phyloP scores from a whole-genome alignment of 2,888 invertebrate genomes.

The Anorthoa munda region DNA sequence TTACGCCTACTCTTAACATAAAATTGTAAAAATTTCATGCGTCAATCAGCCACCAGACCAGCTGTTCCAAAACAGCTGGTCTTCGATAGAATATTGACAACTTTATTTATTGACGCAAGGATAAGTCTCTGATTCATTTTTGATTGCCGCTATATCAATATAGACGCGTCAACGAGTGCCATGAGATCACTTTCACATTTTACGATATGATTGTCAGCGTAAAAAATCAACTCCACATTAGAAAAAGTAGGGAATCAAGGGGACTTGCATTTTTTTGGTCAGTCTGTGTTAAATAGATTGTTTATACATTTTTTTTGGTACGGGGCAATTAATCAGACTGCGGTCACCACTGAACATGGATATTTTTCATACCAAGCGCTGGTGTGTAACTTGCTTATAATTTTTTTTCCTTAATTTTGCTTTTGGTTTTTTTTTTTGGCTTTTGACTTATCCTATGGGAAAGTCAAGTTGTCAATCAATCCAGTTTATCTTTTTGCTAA shows the following conservation, averaged over 20 bases:
- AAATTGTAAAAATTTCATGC: conserved; percentile 42
- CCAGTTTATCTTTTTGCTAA: too few relatives aligned
- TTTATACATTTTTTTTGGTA: too few relatives aligned
- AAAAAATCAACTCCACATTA: background rate
- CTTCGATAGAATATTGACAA: conserved; percentile 37
- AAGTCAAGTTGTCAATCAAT: too few relatives aligned
- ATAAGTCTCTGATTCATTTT: conserved; percentile 51
- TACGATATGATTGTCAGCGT: background rate
- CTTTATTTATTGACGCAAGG: conserved; percentile 46
- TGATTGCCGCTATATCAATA: conserved; percentile 45
- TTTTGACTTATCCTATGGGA: too few relatives aligned
- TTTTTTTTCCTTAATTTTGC: too few relatives aligned
- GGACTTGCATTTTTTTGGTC: too few relatives aligned
- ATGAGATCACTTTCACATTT: conserved; percentile 19
- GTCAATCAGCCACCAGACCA: conserved; percentile 47
- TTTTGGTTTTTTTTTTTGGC: too few relatives aligned
- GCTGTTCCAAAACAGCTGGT: conserved; percentile 24
- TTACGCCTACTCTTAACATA: background rate
- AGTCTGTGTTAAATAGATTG: too few relatives aligned
- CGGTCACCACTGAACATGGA: too few relatives aligned
- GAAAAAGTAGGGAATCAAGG: background rate
- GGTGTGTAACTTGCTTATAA: too few relatives aligned
- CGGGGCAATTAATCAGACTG: too few relatives aligned
- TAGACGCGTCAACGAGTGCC: conserved; percentile 27
- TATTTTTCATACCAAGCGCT: too few relatives aligned